Evolutionary conservation across 2,113 vertebrate genomes (phyloP).

Genomic region (Myotis davidii): DNA sequence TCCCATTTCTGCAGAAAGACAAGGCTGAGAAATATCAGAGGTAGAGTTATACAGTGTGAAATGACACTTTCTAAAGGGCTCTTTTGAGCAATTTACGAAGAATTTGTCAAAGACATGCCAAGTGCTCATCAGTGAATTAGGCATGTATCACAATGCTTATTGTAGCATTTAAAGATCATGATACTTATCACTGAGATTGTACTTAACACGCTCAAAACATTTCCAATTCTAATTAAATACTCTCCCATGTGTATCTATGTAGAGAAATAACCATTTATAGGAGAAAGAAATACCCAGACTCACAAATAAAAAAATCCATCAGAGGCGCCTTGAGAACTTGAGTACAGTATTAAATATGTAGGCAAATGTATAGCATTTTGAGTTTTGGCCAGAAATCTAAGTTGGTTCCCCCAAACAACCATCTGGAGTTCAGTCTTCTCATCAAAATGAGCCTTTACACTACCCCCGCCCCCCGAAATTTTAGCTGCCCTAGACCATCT

Average conservation of each 20-base stretch:
- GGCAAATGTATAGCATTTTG: constrained; percentile 71
- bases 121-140: constrained; percentile 76
- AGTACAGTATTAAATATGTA: constrained; percentile 73
- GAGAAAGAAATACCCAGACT: constrained; percentile 66
- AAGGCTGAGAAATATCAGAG: constrained; percentile 78
- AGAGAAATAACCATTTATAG: constrained; percentile 73
- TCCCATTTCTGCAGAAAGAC: constrained; percentile 80
- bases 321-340: constrained; percentile 65
- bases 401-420: constrained; percentile 66
- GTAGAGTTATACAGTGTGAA: constrained; percentile 78
- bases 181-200: constrained; percentile 75
- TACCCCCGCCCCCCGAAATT: constrained; percentile 2
- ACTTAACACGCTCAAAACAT: constrained; percentile 77
- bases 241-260: constrained; percentile 70
- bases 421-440: constrained; percentile 71
- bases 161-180: constrained; percentile 77
- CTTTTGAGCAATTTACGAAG: constrained; percentile 80
- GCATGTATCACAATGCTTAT: constrained; percentile 74
- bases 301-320: constrained; percentile 73
- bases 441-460: constrained; percentile 62
- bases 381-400: constrained; percentile 65
- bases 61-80: constrained; percentile 78
- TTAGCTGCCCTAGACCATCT: constrained; percentile 58
- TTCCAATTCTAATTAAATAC: constrained; percentile 80
- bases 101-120: constrained; percentile 75